phyloP scores from a whole-genome alignment of 2,113 vertebrate genomes.

The Isurus oxyrinchus region DNA sequence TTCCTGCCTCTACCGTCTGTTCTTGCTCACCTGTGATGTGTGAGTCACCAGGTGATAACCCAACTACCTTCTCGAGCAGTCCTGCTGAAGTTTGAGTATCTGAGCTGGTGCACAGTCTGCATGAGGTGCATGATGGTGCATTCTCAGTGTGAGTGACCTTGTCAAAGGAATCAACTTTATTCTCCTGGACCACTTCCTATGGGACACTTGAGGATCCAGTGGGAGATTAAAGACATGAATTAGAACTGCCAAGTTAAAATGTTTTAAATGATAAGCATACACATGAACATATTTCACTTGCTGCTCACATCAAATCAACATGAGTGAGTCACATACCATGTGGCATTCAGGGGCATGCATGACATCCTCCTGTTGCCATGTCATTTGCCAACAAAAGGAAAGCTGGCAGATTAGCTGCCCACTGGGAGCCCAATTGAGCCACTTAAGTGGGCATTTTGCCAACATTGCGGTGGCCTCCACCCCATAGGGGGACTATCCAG shows the following conservation, averaged over 20 bases:
- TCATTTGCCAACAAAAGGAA: too few species aligned
- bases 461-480: background rate
- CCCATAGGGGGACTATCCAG: background rate
- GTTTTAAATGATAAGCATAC: background rate
- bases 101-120: background rate
- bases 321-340: background rate
- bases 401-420: too few species aligned
- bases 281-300: background rate
- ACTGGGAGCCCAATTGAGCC: background rate
- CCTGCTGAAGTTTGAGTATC: background rate
- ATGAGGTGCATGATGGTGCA: background rate
- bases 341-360: background rate
- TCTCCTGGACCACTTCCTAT: too few species aligned
- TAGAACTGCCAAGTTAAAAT: background rate
- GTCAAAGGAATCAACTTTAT: background rate
- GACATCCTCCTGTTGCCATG: too few species aligned
- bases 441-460: background rate
- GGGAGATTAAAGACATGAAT: background rate
- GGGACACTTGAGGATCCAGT: too few species aligned
- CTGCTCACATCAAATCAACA: background rate
- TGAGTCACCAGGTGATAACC: background rate
- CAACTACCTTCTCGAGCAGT: background rate
- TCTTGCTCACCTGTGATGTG: background rate
- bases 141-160: background rate
- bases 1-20: background rate